Conservation (phyloP, 2,888 invertebrate genomes). For the Patella depressa region DNA sequence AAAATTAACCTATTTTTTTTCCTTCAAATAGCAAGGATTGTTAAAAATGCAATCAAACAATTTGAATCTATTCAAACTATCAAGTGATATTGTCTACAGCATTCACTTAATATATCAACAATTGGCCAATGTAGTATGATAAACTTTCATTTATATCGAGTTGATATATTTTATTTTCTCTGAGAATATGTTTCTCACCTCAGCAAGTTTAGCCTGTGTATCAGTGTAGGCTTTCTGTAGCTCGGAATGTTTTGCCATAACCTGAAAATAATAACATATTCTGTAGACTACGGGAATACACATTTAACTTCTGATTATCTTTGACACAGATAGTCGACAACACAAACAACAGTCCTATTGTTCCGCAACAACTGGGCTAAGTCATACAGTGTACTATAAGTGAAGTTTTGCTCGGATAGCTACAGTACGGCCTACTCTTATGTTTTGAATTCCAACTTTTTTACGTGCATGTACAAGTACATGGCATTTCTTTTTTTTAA, state of each 20-base stretch:
- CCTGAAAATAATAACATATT: slow-evolving; percentile 40
- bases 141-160: neutral
- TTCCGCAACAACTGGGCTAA: too few relatives aligned
- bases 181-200: slow-evolving; percentile 72
- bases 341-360: too few relatives aligned
- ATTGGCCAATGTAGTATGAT: neutral
- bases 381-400: too few relatives aligned
- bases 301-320: too few relatives aligned
- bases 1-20: neutral
- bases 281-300: too few relatives aligned
- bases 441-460: too few relatives aligned
- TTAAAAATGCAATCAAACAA: neutral
- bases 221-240: slow-evolving; percentile 57
- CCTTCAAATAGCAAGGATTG: neutral
- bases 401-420: too few relatives aligned
- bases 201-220: slow-evolving; percentile 68
- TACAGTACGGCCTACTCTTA: too few relatives aligned
- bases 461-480: too few relatives aligned
- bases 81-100: neutral
- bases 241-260: slow-evolving; percentile 56
- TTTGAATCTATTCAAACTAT: neutral
- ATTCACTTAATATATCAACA: neutral
- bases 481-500: too few relatives aligned
- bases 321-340: too few relatives aligned
- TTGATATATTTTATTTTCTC: too few relatives aligned